These are phyloP conservation scores for Dasypogon diadema DNA, from an alignment of 2,888 invertebrate genomes.

Conservation along the genomic window DNA sequence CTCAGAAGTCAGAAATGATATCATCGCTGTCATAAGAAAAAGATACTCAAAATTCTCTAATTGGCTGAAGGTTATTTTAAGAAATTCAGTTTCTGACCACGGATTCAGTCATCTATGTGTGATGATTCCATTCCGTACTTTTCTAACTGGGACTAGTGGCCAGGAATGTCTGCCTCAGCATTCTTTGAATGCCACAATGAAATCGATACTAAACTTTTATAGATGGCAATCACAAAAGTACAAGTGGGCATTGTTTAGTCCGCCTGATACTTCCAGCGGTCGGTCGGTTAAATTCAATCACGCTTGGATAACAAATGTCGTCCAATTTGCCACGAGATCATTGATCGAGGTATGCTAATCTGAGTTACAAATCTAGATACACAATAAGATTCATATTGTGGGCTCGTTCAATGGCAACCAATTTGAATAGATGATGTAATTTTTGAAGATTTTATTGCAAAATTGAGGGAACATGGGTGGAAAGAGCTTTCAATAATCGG, in stretches of 20 bases:
- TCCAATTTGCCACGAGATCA: slow-evolving; percentile 3
- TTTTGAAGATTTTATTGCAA: slow-evolving; percentile 5
- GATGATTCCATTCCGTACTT: slow-evolving; percentile 22
- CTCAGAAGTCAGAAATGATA: slow-evolving; percentile 6
- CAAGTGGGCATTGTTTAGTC: not conserved
- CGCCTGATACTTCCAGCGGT: not conserved
- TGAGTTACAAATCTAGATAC: not conserved
- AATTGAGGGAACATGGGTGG: not conserved
- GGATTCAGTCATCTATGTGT: slow-evolving; percentile 14
- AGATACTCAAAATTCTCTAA: slow-evolving; percentile 3
- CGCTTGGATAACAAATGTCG: not conserved
- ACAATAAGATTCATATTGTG: not conserved
- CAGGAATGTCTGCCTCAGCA: no score
- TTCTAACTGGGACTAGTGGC: not conserved
- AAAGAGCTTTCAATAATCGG: no score
- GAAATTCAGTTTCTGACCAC: not conserved
- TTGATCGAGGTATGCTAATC: slow-evolving; percentile 9
- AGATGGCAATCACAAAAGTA: slow-evolving; percentile 7
- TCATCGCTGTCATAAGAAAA: slow-evolving; percentile 26
- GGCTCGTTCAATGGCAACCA: not conserved
- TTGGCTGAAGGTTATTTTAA: slow-evolving; percentile 34
- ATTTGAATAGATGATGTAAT: slow-evolving; percentile 13
- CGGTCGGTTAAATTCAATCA: not conserved
- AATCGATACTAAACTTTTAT: not conserved
- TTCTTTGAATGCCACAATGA: slow-evolving; percentile 1